Conservation (phyloP, 2,888 invertebrate genomes). For the Oscheius onirici region DNA sequence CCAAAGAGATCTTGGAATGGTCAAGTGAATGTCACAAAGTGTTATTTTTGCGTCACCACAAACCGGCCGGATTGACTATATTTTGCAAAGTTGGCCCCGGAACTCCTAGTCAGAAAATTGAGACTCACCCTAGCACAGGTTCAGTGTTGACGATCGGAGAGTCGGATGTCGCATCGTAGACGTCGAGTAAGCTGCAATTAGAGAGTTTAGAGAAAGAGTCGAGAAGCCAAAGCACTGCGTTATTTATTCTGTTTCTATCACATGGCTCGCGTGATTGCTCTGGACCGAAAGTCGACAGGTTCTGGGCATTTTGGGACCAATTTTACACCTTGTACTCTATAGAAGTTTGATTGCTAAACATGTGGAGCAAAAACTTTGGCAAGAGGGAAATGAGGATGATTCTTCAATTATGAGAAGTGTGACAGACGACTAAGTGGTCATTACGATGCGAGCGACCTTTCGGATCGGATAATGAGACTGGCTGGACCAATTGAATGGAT, state of each 20-base stretch:
- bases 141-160: constrained; percentile 8
- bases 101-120: not conserved
- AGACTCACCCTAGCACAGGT: constrained; percentile 8
- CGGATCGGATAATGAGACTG: too few relatives aligned
- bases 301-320: not conserved
- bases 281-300: not conserved
- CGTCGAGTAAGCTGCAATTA: constrained; percentile 25
- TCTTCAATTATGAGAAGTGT: too few relatives aligned
- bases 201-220: constrained; percentile 7
- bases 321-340: not conserved
- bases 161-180: constrained; percentile 16
- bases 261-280: not conserved
- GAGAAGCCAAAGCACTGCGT: not conserved
- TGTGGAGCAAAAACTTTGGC: too few relatives aligned
- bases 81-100: not conserved
- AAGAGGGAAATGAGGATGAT: too few relatives aligned
- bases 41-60: not conserved
- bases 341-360: too few relatives aligned
- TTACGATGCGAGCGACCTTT: too few relatives aligned
- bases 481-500: too few relatives aligned
- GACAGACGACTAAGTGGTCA: too few relatives aligned
- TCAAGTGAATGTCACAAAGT: not conserved
- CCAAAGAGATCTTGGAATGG: too few relatives aligned
- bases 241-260: constrained; percentile 22
- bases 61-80: not conserved